Evolutionary conservation across 2,113 vertebrate genomes (phyloP).

Genomic region (Porphyrio hochstetteri): DNA sequence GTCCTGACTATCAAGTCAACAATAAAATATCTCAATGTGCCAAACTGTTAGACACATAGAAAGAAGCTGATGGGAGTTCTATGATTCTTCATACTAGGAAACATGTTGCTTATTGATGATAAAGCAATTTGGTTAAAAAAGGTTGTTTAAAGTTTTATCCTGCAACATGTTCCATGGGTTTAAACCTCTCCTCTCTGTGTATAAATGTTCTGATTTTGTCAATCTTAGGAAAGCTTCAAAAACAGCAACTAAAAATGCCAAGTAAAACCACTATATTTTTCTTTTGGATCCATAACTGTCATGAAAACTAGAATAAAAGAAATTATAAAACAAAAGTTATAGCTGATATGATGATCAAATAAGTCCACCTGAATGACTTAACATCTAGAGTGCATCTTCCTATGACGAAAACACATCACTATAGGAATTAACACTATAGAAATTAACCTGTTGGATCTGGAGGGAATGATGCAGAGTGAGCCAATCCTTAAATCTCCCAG

Average conservation of each 20-base stretch:
- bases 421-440: neutral
- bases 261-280: neutral
- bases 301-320: neutral
- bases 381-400: neutral
- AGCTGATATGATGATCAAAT: neutral
- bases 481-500: neutral
- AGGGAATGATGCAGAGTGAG: neutral
- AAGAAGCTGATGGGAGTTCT: no score
- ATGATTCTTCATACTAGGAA: neutral
- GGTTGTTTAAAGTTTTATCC: neutral
- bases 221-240: neutral
- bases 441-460: neutral
- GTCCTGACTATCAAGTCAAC: neutral
- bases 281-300: neutral
- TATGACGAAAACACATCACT: neutral
- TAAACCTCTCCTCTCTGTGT: neutral
- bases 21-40: neutral
- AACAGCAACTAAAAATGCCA: neutral
- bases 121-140: neutral
- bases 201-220: neutral
- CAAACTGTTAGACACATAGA: neutral
- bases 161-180: neutral
- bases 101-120: neutral
- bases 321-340: neutral
- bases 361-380: neutral